Percentiles rank a stretch among this genome's conserved stretches.
phyloP scores from a whole-genome alignment of 2,888 invertebrate genomes.

The Pteria penguin region DNA sequence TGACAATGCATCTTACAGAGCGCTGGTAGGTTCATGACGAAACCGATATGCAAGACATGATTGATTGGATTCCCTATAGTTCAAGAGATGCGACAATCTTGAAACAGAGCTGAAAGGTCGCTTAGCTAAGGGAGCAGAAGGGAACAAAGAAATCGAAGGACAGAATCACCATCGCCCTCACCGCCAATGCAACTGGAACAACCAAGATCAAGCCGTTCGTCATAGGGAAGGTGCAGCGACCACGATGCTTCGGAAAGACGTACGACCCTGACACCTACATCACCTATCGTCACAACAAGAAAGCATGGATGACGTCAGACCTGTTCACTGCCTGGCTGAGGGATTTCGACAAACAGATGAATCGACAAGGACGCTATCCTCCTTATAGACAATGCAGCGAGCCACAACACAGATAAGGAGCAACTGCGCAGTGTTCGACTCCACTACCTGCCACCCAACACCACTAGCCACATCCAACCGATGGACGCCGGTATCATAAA shows the following conservation, averaged over 20 bases:
- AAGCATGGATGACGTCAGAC: constrained; percentile 54
- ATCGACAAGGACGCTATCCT: constrained; percentile 13
- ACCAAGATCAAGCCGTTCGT: constrained; percentile 46
- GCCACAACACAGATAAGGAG: constrained; percentile 26
- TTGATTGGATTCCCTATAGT: too few relatives aligned
- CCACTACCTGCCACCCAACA: constrained; percentile 51
- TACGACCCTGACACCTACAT: constrained; percentile 35
- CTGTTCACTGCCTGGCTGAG: constrained; percentile 42
- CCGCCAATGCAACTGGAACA: constrained; percentile 46
- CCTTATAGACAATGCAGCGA: constrained; percentile 46
- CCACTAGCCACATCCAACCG: constrained; percentile 49
- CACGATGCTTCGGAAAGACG: constrained; percentile 41
- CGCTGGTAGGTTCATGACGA: too few relatives aligned
- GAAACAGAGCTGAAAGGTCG: too few relatives aligned
- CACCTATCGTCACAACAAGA: constrained; percentile 32
- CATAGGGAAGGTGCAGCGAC: constrained; percentile 33
- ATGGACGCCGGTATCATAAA: constrained; percentile 55
- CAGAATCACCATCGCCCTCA: too few relatives aligned
- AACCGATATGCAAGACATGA: too few relatives aligned
- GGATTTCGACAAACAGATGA: constrained; percentile 39
- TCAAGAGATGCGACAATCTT: too few relatives aligned
- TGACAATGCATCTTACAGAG: too few relatives aligned
- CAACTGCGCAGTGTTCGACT: constrained; percentile 36
- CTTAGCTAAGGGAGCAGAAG: too few relatives aligned
- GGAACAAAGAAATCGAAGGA: too few relatives aligned